Conservation (phyloP, 2,797 vertebrate species). For the Botia almorhae region DNA sequence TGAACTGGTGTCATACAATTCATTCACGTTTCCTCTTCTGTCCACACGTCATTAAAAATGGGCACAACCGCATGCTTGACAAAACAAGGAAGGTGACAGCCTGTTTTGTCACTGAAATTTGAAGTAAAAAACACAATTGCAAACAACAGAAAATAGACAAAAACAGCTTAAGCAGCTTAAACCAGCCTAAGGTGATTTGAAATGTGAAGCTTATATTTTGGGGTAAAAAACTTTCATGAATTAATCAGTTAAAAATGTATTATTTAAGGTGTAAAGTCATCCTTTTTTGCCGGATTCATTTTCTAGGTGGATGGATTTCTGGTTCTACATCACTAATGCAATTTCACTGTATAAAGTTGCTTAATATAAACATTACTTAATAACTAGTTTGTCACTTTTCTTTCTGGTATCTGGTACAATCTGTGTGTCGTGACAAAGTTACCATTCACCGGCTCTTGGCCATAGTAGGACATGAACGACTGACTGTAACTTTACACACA, state of each 20-base stretch:
- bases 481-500: neutral
- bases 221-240: neutral
- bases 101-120: neutral
- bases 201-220: neutral
- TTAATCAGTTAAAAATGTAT: neutral
- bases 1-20: constrained; percentile 16
- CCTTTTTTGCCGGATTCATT: neutral
- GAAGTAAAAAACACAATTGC: neutral
- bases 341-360: neutral
- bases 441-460: neutral
- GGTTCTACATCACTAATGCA: neutral
- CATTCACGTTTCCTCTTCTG: constrained; percentile 40
- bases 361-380: neutral
- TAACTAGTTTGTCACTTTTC: neutral
- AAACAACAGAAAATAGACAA: neutral
- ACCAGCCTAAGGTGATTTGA: neutral
- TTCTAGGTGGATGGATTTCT: neutral
- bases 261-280: neutral
- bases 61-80: neutral
- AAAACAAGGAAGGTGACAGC: neutral
- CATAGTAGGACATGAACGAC: neutral
- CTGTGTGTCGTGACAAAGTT: neutral
- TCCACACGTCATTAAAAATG: constrained; percentile 8
- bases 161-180: no score
- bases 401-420: neutral